A percentile compares a stretch with the other conserved stretches of the same genome.
Evolutionary conservation across 2,797 vertebrate species (phyloP).

Genomic region (Phrynocephalus vlangalii): DNA sequence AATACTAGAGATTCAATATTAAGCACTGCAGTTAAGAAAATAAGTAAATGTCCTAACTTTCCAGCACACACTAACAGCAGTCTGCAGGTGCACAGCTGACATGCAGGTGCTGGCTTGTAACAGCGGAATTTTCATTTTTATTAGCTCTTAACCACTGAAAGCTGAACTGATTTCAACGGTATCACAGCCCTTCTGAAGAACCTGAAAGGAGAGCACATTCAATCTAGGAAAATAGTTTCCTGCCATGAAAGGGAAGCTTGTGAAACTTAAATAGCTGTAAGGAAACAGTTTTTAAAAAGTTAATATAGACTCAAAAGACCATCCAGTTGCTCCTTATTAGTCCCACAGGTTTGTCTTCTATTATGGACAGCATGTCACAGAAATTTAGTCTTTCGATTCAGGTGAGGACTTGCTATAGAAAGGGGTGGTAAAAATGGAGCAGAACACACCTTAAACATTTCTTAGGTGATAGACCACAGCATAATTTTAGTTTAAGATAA

Average conservation of each 20-base stretch:
- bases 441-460: conserved; percentile 14
- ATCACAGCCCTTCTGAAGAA: conserved; percentile 39
- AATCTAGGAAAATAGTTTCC: conserved; percentile 36
- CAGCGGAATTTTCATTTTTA: conserved; percentile 31
- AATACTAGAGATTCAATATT: not conserved
- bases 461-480: not conserved
- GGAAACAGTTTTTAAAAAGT: conserved; percentile 38
- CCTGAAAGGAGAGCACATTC: conserved; percentile 56
- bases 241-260: conserved; percentile 42
- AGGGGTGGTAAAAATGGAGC: not conserved
- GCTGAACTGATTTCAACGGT: conserved; percentile 39
- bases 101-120: conserved; percentile 33
- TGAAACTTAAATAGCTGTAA: conserved; percentile 9
- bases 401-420: conserved; percentile 12
- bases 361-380: conserved; percentile 29
- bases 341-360: not conserved
- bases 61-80: conserved; percentile 18
- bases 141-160: conserved; percentile 53
- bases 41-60: conserved; percentile 38
- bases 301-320: conserved; percentile 1
- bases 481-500: conserved; percentile 26
- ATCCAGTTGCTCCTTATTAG: conserved; percentile 33
- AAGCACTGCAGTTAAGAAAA: not conserved
- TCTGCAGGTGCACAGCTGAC: conserved; percentile 33
- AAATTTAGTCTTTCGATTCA: conserved; percentile 5